phyloP scores from a whole-genome alignment of 2,888 invertebrate genomes.

The Clepsis dumicolana region DNA sequence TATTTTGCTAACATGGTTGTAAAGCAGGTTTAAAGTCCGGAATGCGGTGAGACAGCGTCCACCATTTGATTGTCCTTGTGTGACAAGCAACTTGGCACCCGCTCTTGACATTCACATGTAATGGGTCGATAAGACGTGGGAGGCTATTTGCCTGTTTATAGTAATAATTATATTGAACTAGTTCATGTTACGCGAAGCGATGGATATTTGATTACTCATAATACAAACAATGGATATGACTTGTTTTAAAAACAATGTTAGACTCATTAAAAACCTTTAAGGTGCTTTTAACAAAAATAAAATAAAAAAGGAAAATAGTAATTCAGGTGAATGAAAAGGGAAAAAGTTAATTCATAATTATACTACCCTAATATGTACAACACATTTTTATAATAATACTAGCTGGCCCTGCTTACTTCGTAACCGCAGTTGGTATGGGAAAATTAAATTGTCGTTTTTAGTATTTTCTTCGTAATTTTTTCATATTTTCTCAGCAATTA shows the following conservation, averaged over 20 bases:
- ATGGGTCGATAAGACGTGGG: slow-evolving; percentile 43
- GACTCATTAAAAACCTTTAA: neutral
- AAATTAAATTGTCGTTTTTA: no score
- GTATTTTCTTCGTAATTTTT: no score
- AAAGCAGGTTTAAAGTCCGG: slow-evolving; percentile 4
- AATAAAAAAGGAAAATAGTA: no score
- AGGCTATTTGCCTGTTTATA: slow-evolving; percentile 31
- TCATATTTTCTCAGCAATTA: no score
- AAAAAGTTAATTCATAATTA: no score
- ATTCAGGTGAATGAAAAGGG: no score
- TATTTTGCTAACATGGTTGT: neutral
- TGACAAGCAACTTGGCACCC: slow-evolving; percentile 27
- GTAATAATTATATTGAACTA: slow-evolving; percentile 29
- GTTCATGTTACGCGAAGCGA: slow-evolving; percentile 16
- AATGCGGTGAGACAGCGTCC: slow-evolving; percentile 22
- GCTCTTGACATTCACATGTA: slow-evolving; percentile 40
- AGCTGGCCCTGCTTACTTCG: no score
- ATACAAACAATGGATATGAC: slow-evolving; percentile 1
- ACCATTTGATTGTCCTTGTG: slow-evolving; percentile 34
- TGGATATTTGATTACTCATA: slow-evolving; percentile 23
- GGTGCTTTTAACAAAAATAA: no score
- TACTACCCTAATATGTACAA: no score
- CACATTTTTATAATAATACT: no score
- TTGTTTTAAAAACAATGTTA: slow-evolving; percentile 3
- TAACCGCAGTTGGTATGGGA: no score